Conservation (phyloP, 2,113 vertebrate species). For the Myiagra hebetior region DNA sequence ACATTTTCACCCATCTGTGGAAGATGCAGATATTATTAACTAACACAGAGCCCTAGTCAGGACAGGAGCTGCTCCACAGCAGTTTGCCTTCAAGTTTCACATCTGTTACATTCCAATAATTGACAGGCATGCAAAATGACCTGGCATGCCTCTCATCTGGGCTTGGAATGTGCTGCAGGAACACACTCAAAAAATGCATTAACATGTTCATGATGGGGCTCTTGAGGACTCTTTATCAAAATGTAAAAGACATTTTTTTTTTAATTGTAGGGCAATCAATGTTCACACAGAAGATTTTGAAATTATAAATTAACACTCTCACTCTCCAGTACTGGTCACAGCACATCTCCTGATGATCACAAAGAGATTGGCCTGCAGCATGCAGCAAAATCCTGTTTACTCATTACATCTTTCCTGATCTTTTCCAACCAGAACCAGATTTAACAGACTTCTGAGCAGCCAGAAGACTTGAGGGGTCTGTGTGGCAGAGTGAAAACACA, state of each 20-base stretch:
- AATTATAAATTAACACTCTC: constrained; percentile 9
- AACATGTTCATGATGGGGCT: neutral
- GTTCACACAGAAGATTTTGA: neutral
- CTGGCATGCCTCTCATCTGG: neutral
- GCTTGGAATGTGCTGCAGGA: neutral
- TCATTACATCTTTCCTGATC: neutral
- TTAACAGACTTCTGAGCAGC: neutral
- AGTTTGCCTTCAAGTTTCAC: neutral
- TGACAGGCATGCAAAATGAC: neutral
- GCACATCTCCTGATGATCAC: neutral
- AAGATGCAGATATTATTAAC: neutral
- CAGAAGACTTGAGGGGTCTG: neutral
- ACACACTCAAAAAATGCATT: constrained; percentile 24
- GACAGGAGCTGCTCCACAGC: neutral
- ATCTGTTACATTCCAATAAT: neutral
- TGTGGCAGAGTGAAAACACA: neutral
- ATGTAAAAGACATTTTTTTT: neutral
- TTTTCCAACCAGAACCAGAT: neutral
- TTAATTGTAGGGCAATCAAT: neutral
- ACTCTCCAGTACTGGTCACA: neutral
- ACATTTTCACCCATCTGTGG: neutral
- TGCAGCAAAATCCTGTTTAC: neutral
- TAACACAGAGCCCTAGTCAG: neutral
- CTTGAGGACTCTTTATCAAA: neutral
- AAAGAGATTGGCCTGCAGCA: neutral